Percentiles rank a stretch among this genome's conserved stretches.
These are phyloP conservation scores for Sternotherus odoratus DNA, from an alignment of 2,797 vertebrate species.

Conservation along the genomic window DNA sequence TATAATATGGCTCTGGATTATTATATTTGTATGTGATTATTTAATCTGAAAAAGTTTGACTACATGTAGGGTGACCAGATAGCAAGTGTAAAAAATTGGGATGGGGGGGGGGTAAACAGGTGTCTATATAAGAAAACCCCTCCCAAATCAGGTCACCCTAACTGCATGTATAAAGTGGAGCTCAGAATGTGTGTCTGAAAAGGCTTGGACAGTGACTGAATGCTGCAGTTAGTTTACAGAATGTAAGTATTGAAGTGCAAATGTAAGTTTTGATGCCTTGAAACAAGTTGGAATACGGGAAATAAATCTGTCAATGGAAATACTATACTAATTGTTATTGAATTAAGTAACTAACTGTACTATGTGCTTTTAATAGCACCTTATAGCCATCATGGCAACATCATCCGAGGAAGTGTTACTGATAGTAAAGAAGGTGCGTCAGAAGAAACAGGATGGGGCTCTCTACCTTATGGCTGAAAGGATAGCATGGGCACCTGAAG, in stretches of 20 bases:
- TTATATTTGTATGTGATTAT: background rate
- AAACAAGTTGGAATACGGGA: background rate
- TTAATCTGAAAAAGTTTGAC: background rate
- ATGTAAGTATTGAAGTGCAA: background rate
- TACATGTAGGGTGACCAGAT: too few species aligned
- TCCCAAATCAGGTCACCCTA: too few species aligned
- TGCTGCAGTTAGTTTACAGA: background rate
- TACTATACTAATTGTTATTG: background rate
- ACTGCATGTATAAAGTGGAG: background rate
- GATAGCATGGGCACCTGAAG: constrained; percentile 97
- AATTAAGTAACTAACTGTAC: background rate
- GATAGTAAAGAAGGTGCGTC: constrained; percentile 96
- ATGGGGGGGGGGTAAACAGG: too few species aligned
- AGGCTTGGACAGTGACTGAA: background rate
- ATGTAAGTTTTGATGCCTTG: background rate
- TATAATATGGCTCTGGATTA: background rate
- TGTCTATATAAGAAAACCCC: too few species aligned
- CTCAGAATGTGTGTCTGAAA: background rate
- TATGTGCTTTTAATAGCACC: constrained; percentile 50
- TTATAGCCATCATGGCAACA: constrained; percentile 89
- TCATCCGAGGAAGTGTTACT: constrained; percentile 97
- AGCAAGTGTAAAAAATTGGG: too few species aligned
- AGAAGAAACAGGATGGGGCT: constrained; percentile 98
- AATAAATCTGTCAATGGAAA: background rate
- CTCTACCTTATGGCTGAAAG: constrained; percentile 98